Conservation (phyloP, 2,888 invertebrate genomes). For the Scotopteryx bipunctaria region DNA sequence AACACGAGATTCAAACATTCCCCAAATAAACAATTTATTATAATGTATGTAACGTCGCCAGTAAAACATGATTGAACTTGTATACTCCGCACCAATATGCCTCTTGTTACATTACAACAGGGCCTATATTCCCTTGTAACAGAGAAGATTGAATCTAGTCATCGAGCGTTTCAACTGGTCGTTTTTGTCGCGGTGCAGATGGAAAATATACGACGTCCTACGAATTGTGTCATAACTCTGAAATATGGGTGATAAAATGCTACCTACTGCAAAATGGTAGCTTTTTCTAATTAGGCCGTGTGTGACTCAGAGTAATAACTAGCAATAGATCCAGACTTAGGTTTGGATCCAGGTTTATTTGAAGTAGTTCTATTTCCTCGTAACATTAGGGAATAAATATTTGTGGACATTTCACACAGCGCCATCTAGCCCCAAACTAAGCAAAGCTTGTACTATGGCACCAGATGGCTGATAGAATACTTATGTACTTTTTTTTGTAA, state of each 20-base stretch:
- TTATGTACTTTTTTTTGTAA: too few relatives aligned
- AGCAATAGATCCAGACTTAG: too few relatives aligned
- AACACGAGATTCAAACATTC: neutral
- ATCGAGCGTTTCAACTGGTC: slow-evolving; percentile 32
- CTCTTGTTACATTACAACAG: slow-evolving; percentile 6
- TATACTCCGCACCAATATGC: slow-evolving; percentile 14
- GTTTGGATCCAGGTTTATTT: too few relatives aligned
- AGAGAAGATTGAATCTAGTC: slow-evolving; percentile 28
- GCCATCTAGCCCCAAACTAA: too few relatives aligned
- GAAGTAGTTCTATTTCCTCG: too few relatives aligned
- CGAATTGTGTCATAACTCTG: slow-evolving; percentile 27
- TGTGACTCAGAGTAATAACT: too few relatives aligned
- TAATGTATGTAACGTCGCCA: slow-evolving; percentile 25
- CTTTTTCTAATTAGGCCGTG: neutral
- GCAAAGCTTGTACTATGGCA: too few relatives aligned
- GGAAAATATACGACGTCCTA: slow-evolving; percentile 22
- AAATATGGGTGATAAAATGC: slow-evolving; percentile 11
- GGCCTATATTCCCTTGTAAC: slow-evolving; percentile 14
- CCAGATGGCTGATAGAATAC: too few relatives aligned
- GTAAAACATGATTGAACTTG: slow-evolving; percentile 38
- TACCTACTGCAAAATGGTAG: neutral
- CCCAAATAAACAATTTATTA: slow-evolving; percentile 30
- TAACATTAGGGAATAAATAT: too few relatives aligned
- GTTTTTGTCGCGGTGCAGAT: slow-evolving; percentile 31
- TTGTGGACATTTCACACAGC: too few relatives aligned